A percentile compares a stretch with the other conserved stretches of the same genome.
phyloP scores from a whole-genome alignment of 2,888 invertebrate genomes.

The Mimas tiliae region DNA sequence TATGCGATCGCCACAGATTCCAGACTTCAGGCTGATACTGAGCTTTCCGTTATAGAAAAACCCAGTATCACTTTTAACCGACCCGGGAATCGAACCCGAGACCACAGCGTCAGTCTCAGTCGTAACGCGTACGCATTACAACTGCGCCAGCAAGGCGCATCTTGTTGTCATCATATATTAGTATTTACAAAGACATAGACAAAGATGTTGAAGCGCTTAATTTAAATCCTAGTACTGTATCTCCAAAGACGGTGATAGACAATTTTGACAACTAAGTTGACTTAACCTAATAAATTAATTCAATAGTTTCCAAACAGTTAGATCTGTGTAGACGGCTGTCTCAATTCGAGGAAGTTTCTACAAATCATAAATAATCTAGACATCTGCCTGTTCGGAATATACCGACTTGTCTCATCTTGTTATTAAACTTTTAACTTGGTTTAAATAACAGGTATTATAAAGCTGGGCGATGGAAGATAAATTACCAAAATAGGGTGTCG shows the following conservation, averaged over 20 bases:
- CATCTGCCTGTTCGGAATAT: conserved; percentile 29
- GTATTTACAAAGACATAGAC: too few relatives aligned
- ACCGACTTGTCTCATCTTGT: not conserved
- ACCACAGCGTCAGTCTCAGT: too few relatives aligned
- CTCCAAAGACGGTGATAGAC: too few relatives aligned
- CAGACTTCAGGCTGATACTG: too few relatives aligned
- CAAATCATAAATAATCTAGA: conserved; percentile 33
- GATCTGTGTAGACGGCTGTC: conserved; percentile 11
- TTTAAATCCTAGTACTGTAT: not conserved
- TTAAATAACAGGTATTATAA: not conserved
- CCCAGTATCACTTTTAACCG: too few relatives aligned
- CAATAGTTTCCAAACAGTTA: not conserved
- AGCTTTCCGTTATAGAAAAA: too few relatives aligned
- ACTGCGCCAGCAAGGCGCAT: too few relatives aligned
- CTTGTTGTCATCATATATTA: too few relatives aligned
- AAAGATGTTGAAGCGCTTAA: too few relatives aligned
- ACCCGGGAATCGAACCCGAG: too few relatives aligned
- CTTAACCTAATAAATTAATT: conserved; percentile 16
- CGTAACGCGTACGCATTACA: too few relatives aligned
- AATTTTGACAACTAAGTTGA: not conserved
- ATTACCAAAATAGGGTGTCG: not conserved
- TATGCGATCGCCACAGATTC: too few relatives aligned
- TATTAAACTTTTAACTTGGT: not conserved
- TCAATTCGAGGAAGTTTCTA: conserved; percentile 26
- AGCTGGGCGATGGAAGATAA: not conserved